Percentiles rank a stretch among this genome's conserved stretches.
Evolutionary conservation across 2,797 vertebrate species (phyloP).

Genomic region (Typhlichthys subterraneus): DNA sequence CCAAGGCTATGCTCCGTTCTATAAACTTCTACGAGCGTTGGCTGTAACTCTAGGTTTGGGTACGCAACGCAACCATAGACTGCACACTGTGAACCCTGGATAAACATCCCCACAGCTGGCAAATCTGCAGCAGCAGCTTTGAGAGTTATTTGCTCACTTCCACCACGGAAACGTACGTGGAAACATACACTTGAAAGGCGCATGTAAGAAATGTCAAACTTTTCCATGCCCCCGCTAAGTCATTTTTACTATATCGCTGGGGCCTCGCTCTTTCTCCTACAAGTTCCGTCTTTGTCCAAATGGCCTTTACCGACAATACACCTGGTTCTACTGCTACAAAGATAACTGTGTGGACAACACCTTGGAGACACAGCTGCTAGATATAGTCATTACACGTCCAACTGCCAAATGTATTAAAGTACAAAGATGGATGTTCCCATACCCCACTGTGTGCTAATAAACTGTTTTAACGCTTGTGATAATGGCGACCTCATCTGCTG

Average conservation of each 20-base stretch:
- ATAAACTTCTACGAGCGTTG: too few relatives aligned
- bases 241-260: constrained; percentile 56
- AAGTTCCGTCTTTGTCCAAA: constrained; percentile 44
- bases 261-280: constrained; percentile 52
- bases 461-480: constrained; percentile 62
- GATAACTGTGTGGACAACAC: constrained; percentile 68
- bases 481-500: constrained; percentile 60
- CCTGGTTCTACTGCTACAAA: constrained; percentile 72
- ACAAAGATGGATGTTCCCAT: constrained; percentile 53
- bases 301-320: constrained; percentile 60
- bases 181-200: constrained; percentile 34
- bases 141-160: too few relatives aligned
- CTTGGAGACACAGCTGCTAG: constrained; percentile 50
- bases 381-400: constrained; percentile 49
- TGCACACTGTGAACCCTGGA: too few relatives aligned
- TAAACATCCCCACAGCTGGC: too few relatives aligned
- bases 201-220: constrained; percentile 70
- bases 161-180: constrained; percentile 32
- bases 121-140: too few relatives aligned
- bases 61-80: too few relatives aligned
- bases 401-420: constrained; percentile 58
- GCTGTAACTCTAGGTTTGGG: too few relatives aligned
- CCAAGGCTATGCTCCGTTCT: too few relatives aligned
- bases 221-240: constrained; percentile 49
- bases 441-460: constrained; percentile 57